These are phyloP conservation scores for Rhadina sibilatrix DNA, from an alignment of 2,113 vertebrate species.

Conservation along the genomic window DNA sequence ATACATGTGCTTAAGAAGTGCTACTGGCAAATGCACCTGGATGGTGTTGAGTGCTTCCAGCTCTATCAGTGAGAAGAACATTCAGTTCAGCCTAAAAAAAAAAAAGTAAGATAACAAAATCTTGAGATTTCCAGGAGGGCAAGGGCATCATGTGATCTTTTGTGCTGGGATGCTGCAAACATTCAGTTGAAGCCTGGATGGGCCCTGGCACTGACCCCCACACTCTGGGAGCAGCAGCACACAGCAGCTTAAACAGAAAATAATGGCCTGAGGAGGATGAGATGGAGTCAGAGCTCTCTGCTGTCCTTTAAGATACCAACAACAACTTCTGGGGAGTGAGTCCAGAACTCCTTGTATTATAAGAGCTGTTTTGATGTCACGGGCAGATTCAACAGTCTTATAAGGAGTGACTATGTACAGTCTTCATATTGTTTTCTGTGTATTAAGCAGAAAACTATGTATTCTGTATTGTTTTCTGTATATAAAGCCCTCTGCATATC, in stretches of 20 bases:
- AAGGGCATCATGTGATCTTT: not conserved
- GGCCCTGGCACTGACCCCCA: not conserved
- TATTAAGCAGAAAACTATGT: not conserved
- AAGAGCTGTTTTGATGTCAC: not conserved
- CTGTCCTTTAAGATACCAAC: not conserved
- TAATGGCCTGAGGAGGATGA: not conserved
- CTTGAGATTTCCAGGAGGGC: not conserved
- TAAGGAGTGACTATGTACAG: not conserved
- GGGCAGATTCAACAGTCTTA: not conserved
- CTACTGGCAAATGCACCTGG: not conserved
- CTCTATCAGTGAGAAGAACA: not conserved
- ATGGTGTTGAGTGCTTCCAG: not conserved
- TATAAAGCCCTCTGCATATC: not conserved
- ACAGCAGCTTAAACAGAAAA: not conserved
- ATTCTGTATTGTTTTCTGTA: not conserved
- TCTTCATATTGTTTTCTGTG: not conserved
- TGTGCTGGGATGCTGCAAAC: not conserved
- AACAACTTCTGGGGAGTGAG: not conserved
- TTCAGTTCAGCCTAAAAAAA: not conserved
- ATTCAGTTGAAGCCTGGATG: not conserved
- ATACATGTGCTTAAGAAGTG: not conserved
- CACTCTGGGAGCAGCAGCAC: not conserved
- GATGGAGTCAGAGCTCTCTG: not conserved
- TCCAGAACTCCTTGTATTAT: not conserved
- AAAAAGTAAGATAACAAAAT: not conserved